Base-by-base conservation (phyloP, 2,888 invertebrate species). In the Chloroclystis v-ata region DNA sequence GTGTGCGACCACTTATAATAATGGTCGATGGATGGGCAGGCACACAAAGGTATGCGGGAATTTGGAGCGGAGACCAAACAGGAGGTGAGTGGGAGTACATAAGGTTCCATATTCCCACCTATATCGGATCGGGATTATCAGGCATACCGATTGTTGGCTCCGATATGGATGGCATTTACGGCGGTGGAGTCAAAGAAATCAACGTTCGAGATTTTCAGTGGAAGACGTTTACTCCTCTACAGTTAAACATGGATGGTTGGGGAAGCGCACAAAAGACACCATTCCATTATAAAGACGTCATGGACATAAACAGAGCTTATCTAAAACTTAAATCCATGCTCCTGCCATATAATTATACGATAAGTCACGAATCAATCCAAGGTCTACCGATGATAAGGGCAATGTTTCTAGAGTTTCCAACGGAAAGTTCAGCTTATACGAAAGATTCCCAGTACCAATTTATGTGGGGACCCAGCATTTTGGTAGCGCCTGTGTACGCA, bases 21-120 rank as follows among this genome's bases (percentile, higher is more conserved):
- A 85, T 78, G 72, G 85, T 86, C 0, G 82, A 86, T 42, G 86
- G 86, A 3, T 87, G 86, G 86, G 86, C 84, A 20, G 86, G 84
- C 0, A 83, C 84, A 6, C 86, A 87, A 52, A 74, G 86, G 55
- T 70, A 79, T 54, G 68, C 86, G 1, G 82, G 78, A 0, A 73
- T 86, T 54, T 87, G 86, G 86, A 84, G 72, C 50, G 86, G 86
- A 10, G 86, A 87, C 48, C 86, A 86, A 66, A 60, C 55, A 11
- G 86, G 86, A n/a, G 86, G 86, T 5, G 57, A 78, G 28, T 87
- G 86, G 86, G 86, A 85, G 62, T 85, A 85, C 51, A 86, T 87
- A 54, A 69, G 85, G 20, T 87, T 86, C 51, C 86, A 86, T 56
- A 84, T 87, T 43, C 86, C 86, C 2, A 84, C 86, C 1, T 86